Evolutionary conservation across 2,888 invertebrate genomes (phyloP).

Genomic region (Pristionchus entomophagus): DNA sequence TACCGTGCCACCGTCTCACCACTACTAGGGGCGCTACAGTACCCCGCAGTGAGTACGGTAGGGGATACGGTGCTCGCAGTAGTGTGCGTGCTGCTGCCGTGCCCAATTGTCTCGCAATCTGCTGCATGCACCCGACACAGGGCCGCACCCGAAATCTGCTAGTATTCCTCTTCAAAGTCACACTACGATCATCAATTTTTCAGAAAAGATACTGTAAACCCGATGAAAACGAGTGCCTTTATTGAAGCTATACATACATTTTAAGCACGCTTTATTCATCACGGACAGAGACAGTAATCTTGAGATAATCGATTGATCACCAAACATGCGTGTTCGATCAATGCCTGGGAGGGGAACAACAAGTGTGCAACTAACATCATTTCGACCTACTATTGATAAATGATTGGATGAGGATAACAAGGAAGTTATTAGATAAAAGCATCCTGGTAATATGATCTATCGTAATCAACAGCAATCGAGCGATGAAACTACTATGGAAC

Average conservation of each 20-base stretch:
- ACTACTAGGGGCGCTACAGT: neutral
- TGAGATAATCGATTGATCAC: neutral
- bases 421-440: neutral
- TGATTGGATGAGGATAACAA: neutral
- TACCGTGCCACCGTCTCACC: neutral
- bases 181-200: neutral
- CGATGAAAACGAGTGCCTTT: neutral
- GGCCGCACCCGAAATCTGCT: neutral
- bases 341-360: neutral
- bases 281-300: neutral
- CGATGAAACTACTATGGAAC: slow-evolving; percentile 25
- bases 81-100: neutral
- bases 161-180: too few species aligned
- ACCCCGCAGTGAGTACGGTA: neutral
- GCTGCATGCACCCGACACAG: neutral
- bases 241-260: neutral
- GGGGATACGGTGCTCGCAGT: neutral
- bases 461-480: neutral
- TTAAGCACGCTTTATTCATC: neutral
- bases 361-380: neutral
- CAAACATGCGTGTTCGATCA: neutral
- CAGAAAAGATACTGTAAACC: neutral
- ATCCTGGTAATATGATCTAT: neutral
- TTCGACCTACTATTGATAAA: neutral
- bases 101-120: neutral